Evolutionary conservation across 2,113 vertebrate genomes (phyloP).

Genomic region (Onychostoma macrolepis): DNA sequence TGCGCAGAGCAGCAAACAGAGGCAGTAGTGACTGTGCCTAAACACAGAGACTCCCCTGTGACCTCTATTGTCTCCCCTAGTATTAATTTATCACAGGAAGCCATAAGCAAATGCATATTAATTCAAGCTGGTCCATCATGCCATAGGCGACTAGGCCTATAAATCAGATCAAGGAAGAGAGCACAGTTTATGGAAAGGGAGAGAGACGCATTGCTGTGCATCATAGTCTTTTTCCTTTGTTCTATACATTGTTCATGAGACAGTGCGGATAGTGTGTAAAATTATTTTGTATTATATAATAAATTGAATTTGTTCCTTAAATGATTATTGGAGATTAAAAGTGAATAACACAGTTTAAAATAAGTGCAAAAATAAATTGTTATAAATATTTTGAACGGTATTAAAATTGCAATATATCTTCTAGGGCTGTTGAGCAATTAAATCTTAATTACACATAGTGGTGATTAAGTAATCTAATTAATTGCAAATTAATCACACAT

Average conservation of each 20-base stretch:
- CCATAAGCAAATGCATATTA: constrained; percentile 70
- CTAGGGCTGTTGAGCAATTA: too few relatives aligned
- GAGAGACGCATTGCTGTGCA: constrained; percentile 37
- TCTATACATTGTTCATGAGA: constrained; percentile 46
- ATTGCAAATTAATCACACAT: too few relatives aligned
- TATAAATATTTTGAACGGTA: too few relatives aligned
- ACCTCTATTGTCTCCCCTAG: constrained; percentile 65
- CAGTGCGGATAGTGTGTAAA: constrained; percentile 33
- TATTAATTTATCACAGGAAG: constrained; percentile 66
- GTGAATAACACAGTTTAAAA: too few relatives aligned
- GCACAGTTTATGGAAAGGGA: constrained; percentile 56
- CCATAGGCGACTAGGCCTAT: constrained; percentile 62
- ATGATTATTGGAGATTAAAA: too few relatives aligned
- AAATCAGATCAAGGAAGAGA: constrained; percentile 69
- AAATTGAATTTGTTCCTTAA: background rate
- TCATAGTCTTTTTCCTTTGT: constrained; percentile 37
- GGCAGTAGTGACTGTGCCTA: constrained; percentile 43
- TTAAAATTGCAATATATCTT: too few relatives aligned
- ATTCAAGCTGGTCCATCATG: constrained; percentile 68
- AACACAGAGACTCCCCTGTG: constrained; percentile 53
- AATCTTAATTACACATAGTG: too few relatives aligned
- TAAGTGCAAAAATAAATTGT: too few relatives aligned
- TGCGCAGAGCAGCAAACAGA: constrained; percentile 23
- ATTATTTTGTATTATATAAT: background rate
- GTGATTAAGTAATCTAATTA: too few relatives aligned